Percentiles rank a stretch among this genome's conserved stretches.
Evolutionary conservation across 1,140 invertebrate species (phyloP).

Genomic region (Drosophila nebulosa): DNA sequence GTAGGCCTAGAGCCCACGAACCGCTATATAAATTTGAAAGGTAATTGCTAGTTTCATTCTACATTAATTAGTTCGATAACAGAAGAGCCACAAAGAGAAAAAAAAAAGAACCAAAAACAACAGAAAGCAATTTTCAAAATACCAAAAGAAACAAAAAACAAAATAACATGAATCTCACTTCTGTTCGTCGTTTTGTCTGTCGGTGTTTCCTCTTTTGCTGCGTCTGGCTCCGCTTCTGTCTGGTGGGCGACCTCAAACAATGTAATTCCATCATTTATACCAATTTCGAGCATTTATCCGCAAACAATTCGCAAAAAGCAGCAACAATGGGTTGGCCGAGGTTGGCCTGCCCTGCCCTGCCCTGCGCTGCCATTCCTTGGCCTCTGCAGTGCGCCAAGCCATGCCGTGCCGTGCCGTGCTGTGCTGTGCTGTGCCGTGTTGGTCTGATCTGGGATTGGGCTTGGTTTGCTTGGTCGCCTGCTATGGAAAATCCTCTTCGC

Average conservation of each 20-base stretch:
- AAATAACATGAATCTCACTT: slow-evolving; percentile 2
- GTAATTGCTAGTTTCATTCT: background rate
- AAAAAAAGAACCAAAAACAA: background rate
- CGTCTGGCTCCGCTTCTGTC: slow-evolving; percentile 11
- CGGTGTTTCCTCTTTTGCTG: slow-evolving; percentile 2
- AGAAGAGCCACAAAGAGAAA: background rate
- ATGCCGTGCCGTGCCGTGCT: background rate
- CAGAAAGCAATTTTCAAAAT: background rate
- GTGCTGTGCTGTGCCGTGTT: background rate
- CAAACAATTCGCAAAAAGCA: slow-evolving; percentile 70
- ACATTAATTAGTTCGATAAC: slow-evolving; percentile 2
- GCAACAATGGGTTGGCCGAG: slow-evolving; percentile 23
- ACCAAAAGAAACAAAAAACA: background rate
- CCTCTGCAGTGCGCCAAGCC: background rate
- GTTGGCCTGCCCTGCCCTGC: background rate
- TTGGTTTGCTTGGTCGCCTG: slow-evolving; percentile 19
- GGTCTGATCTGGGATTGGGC: slow-evolving; percentile 35
- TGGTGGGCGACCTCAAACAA: slow-evolving; percentile 65
- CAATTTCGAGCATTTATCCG: slow-evolving; percentile 77
- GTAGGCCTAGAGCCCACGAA: background rate
- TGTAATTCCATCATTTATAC: slow-evolving; percentile 80
- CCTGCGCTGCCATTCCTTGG: background rate
- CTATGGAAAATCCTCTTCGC: slow-evolving; percentile 51
- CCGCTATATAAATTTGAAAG: background rate
- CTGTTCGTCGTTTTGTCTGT: background rate